These are phyloP conservation scores for Philaethria dido DNA, from an alignment of 2,888 invertebrate species.

Conservation along the genomic window DNA sequence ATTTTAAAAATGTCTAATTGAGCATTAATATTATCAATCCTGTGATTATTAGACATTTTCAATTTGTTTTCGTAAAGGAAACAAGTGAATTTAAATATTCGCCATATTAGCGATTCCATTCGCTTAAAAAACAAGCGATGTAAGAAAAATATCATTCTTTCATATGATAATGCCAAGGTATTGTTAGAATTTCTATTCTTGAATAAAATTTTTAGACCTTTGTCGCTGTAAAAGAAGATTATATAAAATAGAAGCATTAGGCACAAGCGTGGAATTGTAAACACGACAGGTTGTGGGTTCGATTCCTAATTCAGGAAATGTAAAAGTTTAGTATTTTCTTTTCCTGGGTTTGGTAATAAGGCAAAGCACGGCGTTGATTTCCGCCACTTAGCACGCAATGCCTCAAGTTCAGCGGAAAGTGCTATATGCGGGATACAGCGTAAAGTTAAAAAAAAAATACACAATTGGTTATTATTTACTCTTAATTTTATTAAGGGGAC, in stretches of 20 bases:
- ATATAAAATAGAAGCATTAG: not conserved
- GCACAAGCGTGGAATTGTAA: too few relatives aligned
- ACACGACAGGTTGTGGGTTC: too few relatives aligned
- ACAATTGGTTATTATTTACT: too few relatives aligned
- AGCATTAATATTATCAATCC: not conserved
- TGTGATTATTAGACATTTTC: not conserved
- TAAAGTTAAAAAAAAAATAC: too few relatives aligned
- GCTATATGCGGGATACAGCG: too few relatives aligned
- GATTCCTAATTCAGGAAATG: too few relatives aligned
- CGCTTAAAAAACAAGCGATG: conserved; percentile 12
- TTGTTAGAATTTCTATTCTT: conserved; percentile 17
- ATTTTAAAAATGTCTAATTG: not conserved
- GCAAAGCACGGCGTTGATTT: too few relatives aligned
- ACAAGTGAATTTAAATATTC: conserved; percentile 10
- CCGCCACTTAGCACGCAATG: too few relatives aligned
- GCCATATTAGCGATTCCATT: conserved; percentile 20
- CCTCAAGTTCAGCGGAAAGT: too few relatives aligned
- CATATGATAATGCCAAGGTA: conserved; percentile 28
- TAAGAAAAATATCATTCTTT: conserved; percentile 31
- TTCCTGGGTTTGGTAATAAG: too few relatives aligned
- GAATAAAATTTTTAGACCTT: not conserved
- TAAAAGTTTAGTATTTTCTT: too few relatives aligned
- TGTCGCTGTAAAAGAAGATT: not conserved
- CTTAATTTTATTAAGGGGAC: too few relatives aligned
- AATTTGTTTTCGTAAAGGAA: not conserved